Conservation (phyloP, 53 echinoderm and acorn worm species). For the Luidia sarsii region DNA sequence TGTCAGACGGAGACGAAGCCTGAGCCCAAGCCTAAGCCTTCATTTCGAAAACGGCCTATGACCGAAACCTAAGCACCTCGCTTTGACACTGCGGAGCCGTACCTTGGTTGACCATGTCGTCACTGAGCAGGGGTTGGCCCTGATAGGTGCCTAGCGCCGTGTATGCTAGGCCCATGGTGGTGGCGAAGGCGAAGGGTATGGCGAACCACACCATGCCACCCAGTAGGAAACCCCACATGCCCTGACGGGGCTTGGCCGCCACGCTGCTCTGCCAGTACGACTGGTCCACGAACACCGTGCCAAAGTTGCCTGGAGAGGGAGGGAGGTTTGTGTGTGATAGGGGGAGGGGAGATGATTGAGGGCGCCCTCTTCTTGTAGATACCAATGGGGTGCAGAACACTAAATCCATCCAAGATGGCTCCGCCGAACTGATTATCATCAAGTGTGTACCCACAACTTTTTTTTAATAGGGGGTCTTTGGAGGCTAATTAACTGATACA, state of each 20-base stretch:
- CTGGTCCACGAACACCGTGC: constrained; percentile 96
- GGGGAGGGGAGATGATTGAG: too few species aligned
- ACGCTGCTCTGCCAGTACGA: constrained; percentile 99
- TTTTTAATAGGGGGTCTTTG: too few species aligned
- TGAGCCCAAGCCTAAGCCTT: too few species aligned
- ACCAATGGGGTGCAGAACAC: too few species aligned
- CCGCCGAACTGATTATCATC: too few species aligned
- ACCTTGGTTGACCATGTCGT: constrained; percentile 76
- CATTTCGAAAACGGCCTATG: too few species aligned
- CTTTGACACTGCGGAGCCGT: neutral
- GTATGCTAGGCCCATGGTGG: constrained; percentile 95
- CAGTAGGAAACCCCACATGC: constrained; percentile 96
- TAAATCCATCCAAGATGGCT: too few species aligned
- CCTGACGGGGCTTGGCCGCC: constrained; percentile 93
- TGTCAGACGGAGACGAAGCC: too few species aligned
- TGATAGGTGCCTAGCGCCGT: constrained; percentile 72
- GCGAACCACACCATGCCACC: constrained; percentile 97
- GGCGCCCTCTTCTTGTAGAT: too few species aligned
- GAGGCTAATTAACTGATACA: too few species aligned
- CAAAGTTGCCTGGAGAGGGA: constrained; percentile 95
- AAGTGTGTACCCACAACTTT: too few species aligned
- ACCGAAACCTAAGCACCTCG: neutral
- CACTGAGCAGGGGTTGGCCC: constrained; percentile 68
- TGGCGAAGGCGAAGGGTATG: constrained; percentile 94
- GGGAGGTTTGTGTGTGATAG: too few species aligned